These are phyloP conservation scores for Mesitornis unicolor DNA, from an alignment of 2,113 vertebrate genomes.

Conservation along the genomic window DNA sequence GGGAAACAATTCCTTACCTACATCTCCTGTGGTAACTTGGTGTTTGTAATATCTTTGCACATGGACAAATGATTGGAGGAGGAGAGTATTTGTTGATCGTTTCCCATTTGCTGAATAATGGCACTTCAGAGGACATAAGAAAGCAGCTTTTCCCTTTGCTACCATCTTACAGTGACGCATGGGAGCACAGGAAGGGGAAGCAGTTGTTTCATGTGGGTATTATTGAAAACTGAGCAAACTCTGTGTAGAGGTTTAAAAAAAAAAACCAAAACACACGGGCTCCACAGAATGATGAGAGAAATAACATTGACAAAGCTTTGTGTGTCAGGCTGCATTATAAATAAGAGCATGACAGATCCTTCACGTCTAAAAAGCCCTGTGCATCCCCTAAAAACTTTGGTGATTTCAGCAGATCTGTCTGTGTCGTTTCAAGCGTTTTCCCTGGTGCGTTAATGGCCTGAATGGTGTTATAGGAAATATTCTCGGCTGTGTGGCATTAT, in stretches of 20 bases:
- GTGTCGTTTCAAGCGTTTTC: neutral
- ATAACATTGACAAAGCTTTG: neutral
- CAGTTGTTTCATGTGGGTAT: neutral
- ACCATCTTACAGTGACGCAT: accelerated
- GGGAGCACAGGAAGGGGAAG: accelerated
- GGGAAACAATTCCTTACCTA: neutral
- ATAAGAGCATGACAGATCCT: neutral
- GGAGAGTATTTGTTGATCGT: neutral
- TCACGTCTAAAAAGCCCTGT: neutral
- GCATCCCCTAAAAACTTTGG: accelerated
- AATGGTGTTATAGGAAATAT: neutral
- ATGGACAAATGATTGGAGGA: neutral
- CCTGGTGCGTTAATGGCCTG: accelerated
- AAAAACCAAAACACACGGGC: accelerated
- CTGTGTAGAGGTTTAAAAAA: neutral
- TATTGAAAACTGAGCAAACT: neutral
- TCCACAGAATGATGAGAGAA: neutral
- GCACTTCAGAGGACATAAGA: neutral
- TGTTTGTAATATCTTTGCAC: too few species aligned
- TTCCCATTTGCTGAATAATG: neutral
- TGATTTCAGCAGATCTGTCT: accelerated
- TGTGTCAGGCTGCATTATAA: neutral
- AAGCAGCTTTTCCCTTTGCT: neutral
- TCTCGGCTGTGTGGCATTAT: neutral
- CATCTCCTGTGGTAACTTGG: accelerated